These are phyloP conservation scores for Ornithoptera priamus DNA, from an alignment of 2,888 invertebrate species.

Conservation along the genomic window DNA sequence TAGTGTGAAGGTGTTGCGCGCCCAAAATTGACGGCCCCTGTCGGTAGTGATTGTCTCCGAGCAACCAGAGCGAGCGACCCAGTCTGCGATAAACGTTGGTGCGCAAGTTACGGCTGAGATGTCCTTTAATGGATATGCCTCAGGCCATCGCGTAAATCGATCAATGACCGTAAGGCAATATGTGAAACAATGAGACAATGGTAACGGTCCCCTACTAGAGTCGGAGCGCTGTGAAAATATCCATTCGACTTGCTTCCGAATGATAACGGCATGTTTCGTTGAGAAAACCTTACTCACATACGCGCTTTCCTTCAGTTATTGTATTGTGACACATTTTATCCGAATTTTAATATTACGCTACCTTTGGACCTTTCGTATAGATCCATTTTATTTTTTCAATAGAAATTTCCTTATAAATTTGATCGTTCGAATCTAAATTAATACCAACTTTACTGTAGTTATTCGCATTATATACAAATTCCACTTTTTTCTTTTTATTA, in stretches of 20 bases:
- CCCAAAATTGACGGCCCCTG: too few relatives aligned
- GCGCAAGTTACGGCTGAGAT: too few relatives aligned
- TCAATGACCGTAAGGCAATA: too few relatives aligned
- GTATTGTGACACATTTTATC: neutral
- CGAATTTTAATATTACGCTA: neutral
- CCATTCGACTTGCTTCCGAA: neutral
- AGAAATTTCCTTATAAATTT: neutral
- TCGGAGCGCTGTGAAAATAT: slow-evolving; percentile 1
- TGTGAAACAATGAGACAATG: too few relatives aligned
- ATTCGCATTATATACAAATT: too few relatives aligned
- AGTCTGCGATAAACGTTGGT: too few relatives aligned
- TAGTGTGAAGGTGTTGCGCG: too few relatives aligned
- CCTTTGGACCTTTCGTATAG: neutral
- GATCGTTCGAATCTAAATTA: neutral
- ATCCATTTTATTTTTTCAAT: neutral
- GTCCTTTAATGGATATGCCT: too few relatives aligned
- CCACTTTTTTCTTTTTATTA: too few relatives aligned
- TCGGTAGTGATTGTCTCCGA: too few relatives aligned
- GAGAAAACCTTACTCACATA: neutral
- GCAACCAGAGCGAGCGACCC: too few relatives aligned
- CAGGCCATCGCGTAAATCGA: too few relatives aligned
- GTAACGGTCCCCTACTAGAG: neutral
- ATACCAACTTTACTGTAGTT: neutral
- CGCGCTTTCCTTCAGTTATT: neutral
- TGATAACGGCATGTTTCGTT: neutral